Base-by-base conservation (phyloP, 2,113 vertebrate species). In the Hippolais icterina region DNA sequence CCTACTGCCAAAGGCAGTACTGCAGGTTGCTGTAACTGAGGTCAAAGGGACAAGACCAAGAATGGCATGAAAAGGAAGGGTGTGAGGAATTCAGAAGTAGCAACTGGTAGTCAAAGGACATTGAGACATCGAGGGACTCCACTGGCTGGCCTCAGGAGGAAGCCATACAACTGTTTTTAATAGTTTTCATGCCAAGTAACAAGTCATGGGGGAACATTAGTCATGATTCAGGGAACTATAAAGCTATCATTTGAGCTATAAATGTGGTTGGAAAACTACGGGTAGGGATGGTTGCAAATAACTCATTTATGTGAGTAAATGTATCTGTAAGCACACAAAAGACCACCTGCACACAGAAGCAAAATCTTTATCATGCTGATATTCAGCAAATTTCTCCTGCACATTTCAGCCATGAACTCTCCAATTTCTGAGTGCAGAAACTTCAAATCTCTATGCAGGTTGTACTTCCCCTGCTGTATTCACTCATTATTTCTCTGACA, bases 201-300 rank as follows among this genome's bases (percentile, higher is more conserved):
- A 87, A 89, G 66, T 89, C 84, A 89, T 82, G 46, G 84, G 49
- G 70, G 70, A 93, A 71, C 25, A 76, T 89, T 61, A 94, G 77
- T 83, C 87, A 94, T 57, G 57, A 91, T 33, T 60, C 89, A 78
- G 84, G 41, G 53, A 96, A 90, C 23, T 75, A 61, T 77, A 86
- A 91, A 89, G 44, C 69, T 83, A 75, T 52, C 63, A 66, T 42
- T 54, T 66, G 25, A 94, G 33, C 52, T 65, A 72, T 12, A 85
- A 87, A 79, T 69, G 33, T 35, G 35, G 52, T 82, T 79, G 11
- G 41, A 79, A 91, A 94, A 79, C 46, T 16, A 53, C 12, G 39
- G 56, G 33, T 78, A 86, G 12, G 18, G 28, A 87, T 46, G 28
- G 28, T 1, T 22, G 39, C 21, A 44, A 35, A 18, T n/a, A 87